Evolutionary conservation across 1,140 invertebrate species (phyloP), one percentile per base, ranked within the genome.

Genomic region (Lucilia sericata): DNA sequence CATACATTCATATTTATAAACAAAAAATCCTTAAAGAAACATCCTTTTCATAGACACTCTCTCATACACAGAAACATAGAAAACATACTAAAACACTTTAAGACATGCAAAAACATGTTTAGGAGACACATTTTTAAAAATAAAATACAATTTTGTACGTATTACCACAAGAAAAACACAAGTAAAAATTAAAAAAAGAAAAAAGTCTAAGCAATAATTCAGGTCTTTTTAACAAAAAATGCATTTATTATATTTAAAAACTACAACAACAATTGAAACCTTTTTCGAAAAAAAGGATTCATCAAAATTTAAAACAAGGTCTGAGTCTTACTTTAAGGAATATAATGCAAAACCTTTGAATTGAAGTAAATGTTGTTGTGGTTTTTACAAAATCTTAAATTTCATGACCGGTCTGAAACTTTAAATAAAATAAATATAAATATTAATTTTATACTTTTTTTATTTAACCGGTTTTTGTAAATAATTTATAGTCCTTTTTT

Each of bases 401-500:
- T 14, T 17, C 12, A 14, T 55, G 5, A n/a, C 51, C 51, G 51
- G 51, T 55, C 12, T 55, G 12, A 55, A 17, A 5, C 51, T 55
- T 42, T 42, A 42, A 55, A 17, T 14, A 3, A 30, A 30, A 30
- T 30, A 30, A 30, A 30, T 4, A 55, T n/a, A 55, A 55, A 55
- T 55, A 55, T 55, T 17, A 8, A 1, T 55, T 55, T 55, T 12
- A 70, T 70, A 21, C 21, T 70, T 25, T 8, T 21, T 21, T 70
- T 65, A 3, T 80, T 47, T 78, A 21, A 36, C 17, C 14, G 34
- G 14, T 80, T 80, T 80, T 49, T 80, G 76, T 80, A 80, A 80
- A 80, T 80, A 80, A 76, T 36, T 47, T 17, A 75, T 19, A 78
- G 8, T 19, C 12, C 12, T 55, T 55, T 55, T n/a, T 55, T 42